Base-by-base conservation (phyloP, 2,113 vertebrate genomes). In the Colinus virginianus region DNA sequence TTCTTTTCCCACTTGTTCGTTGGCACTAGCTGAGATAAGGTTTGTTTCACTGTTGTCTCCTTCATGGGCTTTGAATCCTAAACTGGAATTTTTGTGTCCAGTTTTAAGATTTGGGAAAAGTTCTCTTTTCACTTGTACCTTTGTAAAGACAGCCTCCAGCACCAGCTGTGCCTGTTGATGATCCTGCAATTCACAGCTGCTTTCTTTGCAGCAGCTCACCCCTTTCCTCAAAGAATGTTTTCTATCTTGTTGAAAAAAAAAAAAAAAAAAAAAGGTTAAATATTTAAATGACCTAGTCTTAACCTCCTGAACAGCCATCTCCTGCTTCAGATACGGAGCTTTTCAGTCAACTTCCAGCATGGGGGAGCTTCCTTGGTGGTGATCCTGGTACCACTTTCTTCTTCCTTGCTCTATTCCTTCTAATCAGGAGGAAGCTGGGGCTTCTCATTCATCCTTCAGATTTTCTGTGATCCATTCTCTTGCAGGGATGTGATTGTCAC, bases 291-390 rank as follows among this genome's bases (percentile, higher is more conserved):
- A 32, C 48, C 9, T n/a, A 20, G 32, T 19, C 72, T 51, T 36
- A 71, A n/a, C 22, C 22, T 77, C 38, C 30, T 36, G 32, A 78
- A 36, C 16, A 40, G 32, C 66, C 22, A 26, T 77, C 49, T 84
- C 22, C 55, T 75, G 34, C 30, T 80, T 71, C 36, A 62, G 40
- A 53, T 72, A 46, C 2, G 5, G 28, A 45, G 55, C 20, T 2
- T 66, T 63, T 28, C 63, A 84, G 40, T 7, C 8, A 70, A n/a
- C 59, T 75, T 84, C 38, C 11, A 23, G 3, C 62, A 7, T 7
- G 7, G 0, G 0, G 32, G n/a, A 62, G 20, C 42, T 56, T 28
- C 28, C 22, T 36, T 55, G 61, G 25, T 28, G 36, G 26, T 5
- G 2, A 48, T 48, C 7, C 3, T 32, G 32, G 1, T 43, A 22